Evolutionary conservation across 2,113 vertebrate genomes (phyloP), one percentile per base, ranked within the genome.

Genomic region (Pterocles burchelli): DNA sequence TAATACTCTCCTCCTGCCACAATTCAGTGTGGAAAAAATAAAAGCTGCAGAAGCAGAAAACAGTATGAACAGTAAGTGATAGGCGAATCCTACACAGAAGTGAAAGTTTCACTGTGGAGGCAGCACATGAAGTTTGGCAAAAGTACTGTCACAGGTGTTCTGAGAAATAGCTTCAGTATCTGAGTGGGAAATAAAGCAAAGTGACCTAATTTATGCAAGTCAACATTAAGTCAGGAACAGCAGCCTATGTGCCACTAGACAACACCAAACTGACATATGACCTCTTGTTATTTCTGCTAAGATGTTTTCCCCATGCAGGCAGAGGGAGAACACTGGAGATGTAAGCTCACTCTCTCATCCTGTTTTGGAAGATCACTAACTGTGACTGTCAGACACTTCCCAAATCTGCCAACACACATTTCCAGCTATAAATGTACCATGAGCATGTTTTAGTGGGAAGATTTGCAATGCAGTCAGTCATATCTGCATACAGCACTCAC

Each of bases 401-500:
- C 63, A 71, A 38, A 76, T 36, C n/a, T 43, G 33, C 41, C 51
- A 79, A 48, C 2, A 16, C 8, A 13, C 38, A 49, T 52, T 81
- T 58, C 57, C 57, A 71, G 52, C 18, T 38, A 67, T 36, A 80
- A 18, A 45, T 6, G 22, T 33, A 70, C 7, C 5, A 28, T 1
- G 5, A 79, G 29, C 41, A 19, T 0, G 1, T 7, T 81, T 65
- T 13, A 79, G 17, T 4, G 13, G 24, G 54, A 87, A 79, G 73
- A 65, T 25, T 4, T 36, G 54, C 28, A 49, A 17, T 5, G n/a
- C 12, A 57, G 43, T 9, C 26, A 34, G 63, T 31, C 31, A 45
- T 7, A 76, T 25, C 15, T 45, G 8, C 4, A 3, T 24, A 54
- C 15, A 79, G 54, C 97, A 99, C 99, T 99, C 96, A 99, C 99